Percentiles rank a stretch among this genome's conserved stretches.
phyloP scores from a whole-genome alignment of 1,140 invertebrate species.

The Pemphigus obesinymphae region DNA sequence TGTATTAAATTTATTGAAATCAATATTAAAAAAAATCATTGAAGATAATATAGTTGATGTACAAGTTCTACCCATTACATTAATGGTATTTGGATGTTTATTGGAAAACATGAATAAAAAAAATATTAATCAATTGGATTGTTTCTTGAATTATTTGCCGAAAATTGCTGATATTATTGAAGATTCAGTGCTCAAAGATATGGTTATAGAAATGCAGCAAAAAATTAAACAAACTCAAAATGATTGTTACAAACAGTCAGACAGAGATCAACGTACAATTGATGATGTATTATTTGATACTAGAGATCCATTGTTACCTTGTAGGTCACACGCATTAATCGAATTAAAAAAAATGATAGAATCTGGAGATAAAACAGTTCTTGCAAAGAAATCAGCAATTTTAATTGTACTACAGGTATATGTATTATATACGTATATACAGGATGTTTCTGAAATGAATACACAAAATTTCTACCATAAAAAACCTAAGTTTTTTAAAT shows the following conservation, averaged over 20 bases:
- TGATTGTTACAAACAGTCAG: conserved; percentile 44
- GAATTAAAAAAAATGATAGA: conserved; percentile 67
- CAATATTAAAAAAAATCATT: conserved; percentile 46
- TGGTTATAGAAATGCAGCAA: conserved; percentile 48
- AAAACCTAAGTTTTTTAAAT: no score
- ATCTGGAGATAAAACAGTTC: conserved; percentile 58
- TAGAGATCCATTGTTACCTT: conserved; percentile 69
- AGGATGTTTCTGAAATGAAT: no score
- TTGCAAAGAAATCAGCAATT: conserved; percentile 60
- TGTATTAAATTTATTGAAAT: conserved; percentile 51
- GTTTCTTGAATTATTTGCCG: conserved; percentile 53
- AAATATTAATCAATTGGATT: conserved; percentile 48
- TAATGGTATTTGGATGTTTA: conserved; percentile 53
- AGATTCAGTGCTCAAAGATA: conserved; percentile 44
- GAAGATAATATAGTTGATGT: conserved; percentile 43
- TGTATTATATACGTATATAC: no score
- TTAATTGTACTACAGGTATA: conserved; percentile 47
- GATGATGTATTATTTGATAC: conserved; percentile 64
- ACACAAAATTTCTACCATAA: no score
- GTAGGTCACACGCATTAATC: conserved; percentile 73
- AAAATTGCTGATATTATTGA: conserved; percentile 51
- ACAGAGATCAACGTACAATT: conserved; percentile 50
- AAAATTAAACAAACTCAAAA: conserved; percentile 48
- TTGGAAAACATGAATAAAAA: conserved; percentile 47
- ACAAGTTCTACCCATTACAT: conserved; percentile 51